Conservation (phyloP, 2,888 invertebrate genomes). For the Lepidonotus clava region DNA sequence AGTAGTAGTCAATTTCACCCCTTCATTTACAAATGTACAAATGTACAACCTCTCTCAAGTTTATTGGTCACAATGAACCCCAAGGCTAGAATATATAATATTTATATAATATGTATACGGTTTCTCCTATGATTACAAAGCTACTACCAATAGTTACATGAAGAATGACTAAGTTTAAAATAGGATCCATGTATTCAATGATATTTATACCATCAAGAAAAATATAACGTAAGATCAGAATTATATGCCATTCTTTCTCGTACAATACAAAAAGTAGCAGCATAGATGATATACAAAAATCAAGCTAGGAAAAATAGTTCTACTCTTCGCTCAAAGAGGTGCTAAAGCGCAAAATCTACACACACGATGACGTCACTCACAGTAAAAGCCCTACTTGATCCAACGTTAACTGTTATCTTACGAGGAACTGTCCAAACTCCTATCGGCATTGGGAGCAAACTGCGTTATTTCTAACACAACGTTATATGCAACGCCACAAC, state of each 20-base stretch:
- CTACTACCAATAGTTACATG: conserved; percentile 48
- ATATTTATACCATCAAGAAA: conserved; percentile 57
- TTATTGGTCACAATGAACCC: conserved; percentile 38
- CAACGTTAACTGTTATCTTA: not conserved
- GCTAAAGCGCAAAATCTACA: conserved; percentile 9
- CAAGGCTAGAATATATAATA: conserved; percentile 48
- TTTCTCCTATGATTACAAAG: conserved; percentile 50
- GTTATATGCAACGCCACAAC: no score
- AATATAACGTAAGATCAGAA: conserved; percentile 53
- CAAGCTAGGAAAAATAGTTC: conserved; percentile 57
- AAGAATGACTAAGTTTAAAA: conserved; percentile 47
- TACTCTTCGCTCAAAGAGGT: conserved; percentile 42
- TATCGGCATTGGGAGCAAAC: no score
- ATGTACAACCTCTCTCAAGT: conserved; percentile 53
- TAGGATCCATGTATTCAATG: conserved; percentile 24
- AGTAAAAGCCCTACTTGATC: conserved; percentile 19
- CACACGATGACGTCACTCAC: conserved; percentile 10
- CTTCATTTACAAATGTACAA: conserved; percentile 57
- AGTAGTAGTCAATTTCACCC: not conserved
- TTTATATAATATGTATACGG: conserved; percentile 36
- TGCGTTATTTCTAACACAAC: no score
- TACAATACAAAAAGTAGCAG: conserved; percentile 55
- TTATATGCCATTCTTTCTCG: conserved; percentile 27
- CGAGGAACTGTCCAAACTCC: no score
- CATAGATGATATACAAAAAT: conserved; percentile 54